phyloP scores from a whole-genome alignment of 2,888 invertebrate species.

The Andrena bucephala region DNA sequence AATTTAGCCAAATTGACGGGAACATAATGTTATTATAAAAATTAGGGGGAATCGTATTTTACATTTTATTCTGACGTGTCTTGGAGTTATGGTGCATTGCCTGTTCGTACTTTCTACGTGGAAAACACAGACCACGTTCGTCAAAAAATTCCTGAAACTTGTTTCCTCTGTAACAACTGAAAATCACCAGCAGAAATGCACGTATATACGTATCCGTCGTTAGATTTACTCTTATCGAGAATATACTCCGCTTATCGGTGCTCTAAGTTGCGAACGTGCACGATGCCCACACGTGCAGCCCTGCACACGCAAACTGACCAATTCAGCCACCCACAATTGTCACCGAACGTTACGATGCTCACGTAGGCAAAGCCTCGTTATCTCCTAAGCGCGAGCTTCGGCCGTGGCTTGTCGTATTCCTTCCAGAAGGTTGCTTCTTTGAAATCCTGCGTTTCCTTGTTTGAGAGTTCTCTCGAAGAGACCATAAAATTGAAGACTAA shows the following conservation, averaged over 20 bases:
- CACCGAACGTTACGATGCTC: slow-evolving; percentile 48
- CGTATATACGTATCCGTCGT: slow-evolving; percentile 6
- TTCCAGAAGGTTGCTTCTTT: slow-evolving; percentile 28
- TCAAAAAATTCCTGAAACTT: slow-evolving; percentile 16
- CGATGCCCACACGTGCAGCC: slow-evolving; percentile 46
- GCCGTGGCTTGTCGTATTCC: slow-evolving; percentile 7
- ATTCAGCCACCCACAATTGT: slow-evolving; percentile 67
- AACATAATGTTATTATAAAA: too few relatives aligned
- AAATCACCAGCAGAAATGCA: slow-evolving; percentile 22
- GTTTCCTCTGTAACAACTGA: slow-evolving; percentile 17
- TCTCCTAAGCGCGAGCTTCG: slow-evolving; percentile 47
- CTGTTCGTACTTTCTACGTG: slow-evolving; percentile 10
- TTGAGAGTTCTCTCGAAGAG: background rate
- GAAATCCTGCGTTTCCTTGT: slow-evolving; percentile 32
- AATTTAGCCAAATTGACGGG: too few relatives aligned
- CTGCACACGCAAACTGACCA: slow-evolving; percentile 29
- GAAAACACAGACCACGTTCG: slow-evolving; percentile 19
- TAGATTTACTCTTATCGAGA: slow-evolving; percentile 58
- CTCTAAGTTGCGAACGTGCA: slow-evolving; percentile 54
- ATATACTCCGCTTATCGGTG: slow-evolving; percentile 57
- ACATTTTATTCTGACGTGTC: background rate
- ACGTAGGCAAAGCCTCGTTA: slow-evolving; percentile 51
- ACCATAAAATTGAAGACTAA: background rate
- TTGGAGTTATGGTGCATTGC: background rate
- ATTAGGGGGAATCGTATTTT: background rate